Conservation (phyloP, 2,797 vertebrate genomes). For the Peromyscus attwateri region DNA sequence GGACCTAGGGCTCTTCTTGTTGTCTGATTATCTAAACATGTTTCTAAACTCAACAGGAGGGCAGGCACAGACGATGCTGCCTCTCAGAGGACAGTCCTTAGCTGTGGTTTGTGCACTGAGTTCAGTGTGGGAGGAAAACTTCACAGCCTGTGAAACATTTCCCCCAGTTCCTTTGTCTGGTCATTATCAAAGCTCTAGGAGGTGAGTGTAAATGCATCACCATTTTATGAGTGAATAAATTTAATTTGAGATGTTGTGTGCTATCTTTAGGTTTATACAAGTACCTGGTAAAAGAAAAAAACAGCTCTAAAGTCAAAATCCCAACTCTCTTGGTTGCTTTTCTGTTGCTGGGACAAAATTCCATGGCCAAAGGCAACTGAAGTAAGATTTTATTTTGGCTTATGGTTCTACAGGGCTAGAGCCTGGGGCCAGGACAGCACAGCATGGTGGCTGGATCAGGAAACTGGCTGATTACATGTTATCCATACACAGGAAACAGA, state of each 20-base stretch:
- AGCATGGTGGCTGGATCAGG: not conserved
- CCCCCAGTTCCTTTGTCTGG: not conserved
- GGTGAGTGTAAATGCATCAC: not conserved
- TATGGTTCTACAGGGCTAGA: not conserved
- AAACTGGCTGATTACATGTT: not conserved
- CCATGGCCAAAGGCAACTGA: not conserved
- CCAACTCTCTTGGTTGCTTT: not conserved
- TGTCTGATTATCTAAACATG: not conserved
- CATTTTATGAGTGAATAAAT: conserved; percentile 11
- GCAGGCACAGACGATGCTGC: not conserved
- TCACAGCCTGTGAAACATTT: not conserved
- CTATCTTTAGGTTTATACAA: conserved; percentile 3
- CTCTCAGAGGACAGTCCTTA: not conserved
- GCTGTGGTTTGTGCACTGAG: conserved; percentile 7
- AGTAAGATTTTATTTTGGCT: not conserved
- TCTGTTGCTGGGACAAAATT: not conserved
- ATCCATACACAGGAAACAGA: not conserved
- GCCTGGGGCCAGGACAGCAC: not conserved
- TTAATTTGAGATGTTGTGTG: conserved; percentile 3
- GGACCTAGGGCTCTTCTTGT: conserved; percentile 10
- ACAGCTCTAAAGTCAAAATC: not conserved
- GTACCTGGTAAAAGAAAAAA: conserved; percentile 28
- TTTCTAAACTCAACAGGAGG: not conserved
- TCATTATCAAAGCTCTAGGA: not conserved
- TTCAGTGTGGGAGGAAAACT: not conserved